A percentile compares a stretch with the other conserved stretches of the same genome.
These are phyloP conservation scores for Petrolisthes cinctipes DNA, from an alignment of 2,888 invertebrate genomes.

Conservation along the genomic window DNA sequence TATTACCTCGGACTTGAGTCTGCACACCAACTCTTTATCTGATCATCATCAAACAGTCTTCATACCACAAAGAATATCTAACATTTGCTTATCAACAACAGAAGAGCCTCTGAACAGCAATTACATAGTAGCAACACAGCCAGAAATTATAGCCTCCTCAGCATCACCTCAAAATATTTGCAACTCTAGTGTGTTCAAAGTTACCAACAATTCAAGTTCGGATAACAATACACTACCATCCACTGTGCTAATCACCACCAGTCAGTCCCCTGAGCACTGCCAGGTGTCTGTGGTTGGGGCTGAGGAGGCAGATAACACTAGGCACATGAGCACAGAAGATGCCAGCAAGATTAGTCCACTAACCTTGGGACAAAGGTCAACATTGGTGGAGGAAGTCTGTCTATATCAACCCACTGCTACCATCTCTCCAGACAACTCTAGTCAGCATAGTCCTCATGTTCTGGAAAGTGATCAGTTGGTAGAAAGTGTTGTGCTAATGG, in stretches of 20 bases:
- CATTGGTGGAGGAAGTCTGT: background rate
- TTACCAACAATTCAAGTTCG: conserved; percentile 25
- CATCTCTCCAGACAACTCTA: background rate
- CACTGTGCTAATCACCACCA: conserved; percentile 22
- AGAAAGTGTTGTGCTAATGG: conserved; percentile 40
- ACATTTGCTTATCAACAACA: conserved; percentile 19
- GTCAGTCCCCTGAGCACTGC: conserved; percentile 14
- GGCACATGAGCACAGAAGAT: background rate
- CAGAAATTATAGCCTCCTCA: conserved; percentile 2
- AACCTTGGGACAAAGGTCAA: background rate
- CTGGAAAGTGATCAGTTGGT: conserved; percentile 29
- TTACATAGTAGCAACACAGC: background rate
- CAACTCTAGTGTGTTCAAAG: conserved; percentile 30
- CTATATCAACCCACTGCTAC: conserved; percentile 11
- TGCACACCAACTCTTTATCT: conserved; percentile 21
- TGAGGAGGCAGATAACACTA: background rate
- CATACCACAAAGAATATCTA: conserved; percentile 34
- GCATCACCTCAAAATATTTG: conserved; percentile 15
- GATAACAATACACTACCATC: conserved; percentile 7
- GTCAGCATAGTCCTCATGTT: background rate
- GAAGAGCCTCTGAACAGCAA: conserved; percentile 2
- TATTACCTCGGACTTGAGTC: conserved; percentile 28
- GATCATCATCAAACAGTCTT: conserved; percentile 34
- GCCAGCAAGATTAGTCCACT: conserved; percentile 8
- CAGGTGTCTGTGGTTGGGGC: background rate